phyloP scores from a whole-genome alignment of 2,797 vertebrate species.

The Furcifer pardalis region DNA sequence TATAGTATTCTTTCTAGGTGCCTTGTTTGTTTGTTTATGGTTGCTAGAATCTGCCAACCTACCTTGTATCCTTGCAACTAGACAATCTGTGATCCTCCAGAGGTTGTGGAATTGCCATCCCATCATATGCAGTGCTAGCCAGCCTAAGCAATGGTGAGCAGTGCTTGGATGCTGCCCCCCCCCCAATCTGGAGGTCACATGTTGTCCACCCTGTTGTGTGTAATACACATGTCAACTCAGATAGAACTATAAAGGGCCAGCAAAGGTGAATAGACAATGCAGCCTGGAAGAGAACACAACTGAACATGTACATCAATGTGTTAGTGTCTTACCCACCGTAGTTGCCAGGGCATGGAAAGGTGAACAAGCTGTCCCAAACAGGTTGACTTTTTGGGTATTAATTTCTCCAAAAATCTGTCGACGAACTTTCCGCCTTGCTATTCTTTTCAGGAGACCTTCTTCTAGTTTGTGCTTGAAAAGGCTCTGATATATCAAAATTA shows the following conservation, averaged over 20 bases:
- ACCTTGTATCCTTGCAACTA: no score
- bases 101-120: no score
- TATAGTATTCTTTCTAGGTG: not conserved
- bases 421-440: not conserved
- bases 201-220: not conserved
- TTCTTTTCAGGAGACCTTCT: constrained; percentile 34
- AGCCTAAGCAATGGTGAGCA: not conserved
- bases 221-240: not conserved
- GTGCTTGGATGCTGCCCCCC: no score
- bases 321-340: constrained; percentile 46
- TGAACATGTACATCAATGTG: not conserved
- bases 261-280: not conserved
- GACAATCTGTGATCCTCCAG: no score
- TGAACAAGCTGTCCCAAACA: constrained; percentile 44
- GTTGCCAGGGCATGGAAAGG: constrained; percentile 58
- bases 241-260: not conserved
- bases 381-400: constrained; percentile 38
- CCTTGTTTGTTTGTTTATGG: no score
- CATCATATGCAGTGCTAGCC: not conserved
- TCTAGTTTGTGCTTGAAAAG: constrained; percentile 33
- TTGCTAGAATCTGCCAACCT: no score
- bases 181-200: no score
- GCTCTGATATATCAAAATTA: constrained; percentile 22
- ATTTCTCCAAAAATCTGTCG: constrained; percentile 53
- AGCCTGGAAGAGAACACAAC: not conserved